These are phyloP conservation scores for Coregonus ussuriensis DNA, from an alignment of 2,797 vertebrate species.

Conservation along the genomic window DNA sequence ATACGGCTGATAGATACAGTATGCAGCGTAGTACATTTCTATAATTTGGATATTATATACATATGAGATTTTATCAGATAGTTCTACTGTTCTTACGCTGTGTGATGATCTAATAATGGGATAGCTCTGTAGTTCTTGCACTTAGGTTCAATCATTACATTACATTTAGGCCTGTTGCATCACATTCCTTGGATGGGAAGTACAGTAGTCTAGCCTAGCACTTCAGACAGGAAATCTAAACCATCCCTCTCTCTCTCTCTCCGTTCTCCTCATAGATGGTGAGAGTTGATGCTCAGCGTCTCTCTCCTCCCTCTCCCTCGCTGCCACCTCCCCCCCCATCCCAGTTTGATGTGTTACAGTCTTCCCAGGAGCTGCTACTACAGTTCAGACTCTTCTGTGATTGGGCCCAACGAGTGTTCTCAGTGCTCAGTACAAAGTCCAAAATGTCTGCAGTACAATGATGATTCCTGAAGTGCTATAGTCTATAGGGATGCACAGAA, in stretches of 20 bases:
- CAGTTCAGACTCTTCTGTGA: constrained; percentile 82
- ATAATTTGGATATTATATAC: too few species aligned
- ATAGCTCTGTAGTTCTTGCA: not conserved
- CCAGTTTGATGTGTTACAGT: constrained; percentile 78
- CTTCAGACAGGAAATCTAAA: constrained; percentile 8
- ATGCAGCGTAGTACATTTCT: not conserved
- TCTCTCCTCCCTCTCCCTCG: constrained; percentile 65
- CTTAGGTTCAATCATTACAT: not conserved
- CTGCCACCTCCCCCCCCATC: constrained; percentile 72
- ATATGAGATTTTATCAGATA: too few species aligned
- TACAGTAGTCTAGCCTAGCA: not conserved
- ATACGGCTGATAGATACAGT: not conserved
- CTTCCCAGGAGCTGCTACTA: constrained; percentile 79
- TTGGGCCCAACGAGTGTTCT: constrained; percentile 78
- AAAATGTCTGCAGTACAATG: constrained; percentile 64
- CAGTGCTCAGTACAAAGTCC: constrained; percentile 73
- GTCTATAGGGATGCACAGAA: constrained; percentile 34
- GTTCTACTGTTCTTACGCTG: not conserved
- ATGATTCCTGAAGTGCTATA: constrained; percentile 34
- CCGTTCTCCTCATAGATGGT: constrained; percentile 64
- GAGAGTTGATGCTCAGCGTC: constrained; percentile 69
- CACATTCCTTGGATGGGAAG: not conserved
- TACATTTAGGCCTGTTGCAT: not conserved
- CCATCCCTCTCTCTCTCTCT: not conserved
- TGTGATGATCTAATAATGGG: not conserved